These are phyloP conservation scores for human DNA, from an alignment of 2,113 vertebrate genomes.

Conservation along the genomic window GRCh38 chr18:44815501-44816000, in stretches of 20 bases:
- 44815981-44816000: slow-evolving; percentile 7
- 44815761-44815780: slow-evolving; percentile 27
- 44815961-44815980: neutral
- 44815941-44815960: neutral
- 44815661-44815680: neutral
- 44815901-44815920: neutral
- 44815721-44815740: neutral
- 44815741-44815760: neutral
- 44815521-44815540: neutral
- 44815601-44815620: neutral
- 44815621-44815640: neutral
- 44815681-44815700: neutral
- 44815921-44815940: neutral
- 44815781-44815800: neutral
- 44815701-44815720: neutral
- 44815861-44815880: neutral
- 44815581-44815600: neutral
- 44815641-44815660: neutral
- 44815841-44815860: neutral
- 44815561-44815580: neutral
- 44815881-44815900: neutral
- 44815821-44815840: neutral
- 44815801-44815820: neutral
- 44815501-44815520: neutral
- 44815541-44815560: neutral